These are phyloP conservation scores for Orius laevigatus DNA, from an alignment of 1,140 invertebrate genomes.

Conservation along the genomic window DNA sequence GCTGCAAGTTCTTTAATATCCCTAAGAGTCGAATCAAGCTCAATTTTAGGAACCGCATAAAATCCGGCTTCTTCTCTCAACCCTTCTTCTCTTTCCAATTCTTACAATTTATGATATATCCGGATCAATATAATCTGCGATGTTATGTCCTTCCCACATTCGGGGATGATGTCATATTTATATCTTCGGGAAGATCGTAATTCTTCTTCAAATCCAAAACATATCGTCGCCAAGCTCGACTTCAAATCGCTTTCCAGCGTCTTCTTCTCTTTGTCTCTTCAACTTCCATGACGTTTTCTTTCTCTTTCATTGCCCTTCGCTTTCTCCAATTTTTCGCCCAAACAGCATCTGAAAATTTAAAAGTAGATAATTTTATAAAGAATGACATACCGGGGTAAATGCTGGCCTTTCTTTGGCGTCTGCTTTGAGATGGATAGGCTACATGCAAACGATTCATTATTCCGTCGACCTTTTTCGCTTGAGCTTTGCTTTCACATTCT, in stretches of 20 bases:
- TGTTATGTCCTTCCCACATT: constrained; percentile 97
- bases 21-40: constrained; percentile 73
- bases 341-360: constrained; percentile 18
- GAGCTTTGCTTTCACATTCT: constrained; percentile 87
- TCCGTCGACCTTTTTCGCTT: constrained; percentile 76
- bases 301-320: background rate
- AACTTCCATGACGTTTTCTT: constrained; percentile 35
- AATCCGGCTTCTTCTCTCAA: constrained; percentile 66
- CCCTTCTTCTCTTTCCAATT: constrained; percentile 82
- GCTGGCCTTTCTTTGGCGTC: constrained; percentile 64
- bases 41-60: constrained; percentile 73
- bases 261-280: constrained; percentile 39
- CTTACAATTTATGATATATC: constrained; percentile 92
- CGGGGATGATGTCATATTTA: constrained; percentile 89
- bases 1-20: constrained; percentile 68
- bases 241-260: constrained; percentile 86
- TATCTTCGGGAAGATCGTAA: constrained; percentile 78
- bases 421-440: constrained; percentile 63
- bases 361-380: no score
- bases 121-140: constrained; percentile 95
- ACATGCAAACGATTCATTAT: constrained; percentile 87
- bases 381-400: constrained; percentile 45
- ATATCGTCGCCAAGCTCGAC: constrained; percentile 91
- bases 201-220: constrained; percentile 90
- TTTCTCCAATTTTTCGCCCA: constrained; percentile 18